These are phyloP conservation scores for Manis crassicaudata DNA, from an alignment of 2,797 vertebrate species.

Conservation along the genomic window DNA sequence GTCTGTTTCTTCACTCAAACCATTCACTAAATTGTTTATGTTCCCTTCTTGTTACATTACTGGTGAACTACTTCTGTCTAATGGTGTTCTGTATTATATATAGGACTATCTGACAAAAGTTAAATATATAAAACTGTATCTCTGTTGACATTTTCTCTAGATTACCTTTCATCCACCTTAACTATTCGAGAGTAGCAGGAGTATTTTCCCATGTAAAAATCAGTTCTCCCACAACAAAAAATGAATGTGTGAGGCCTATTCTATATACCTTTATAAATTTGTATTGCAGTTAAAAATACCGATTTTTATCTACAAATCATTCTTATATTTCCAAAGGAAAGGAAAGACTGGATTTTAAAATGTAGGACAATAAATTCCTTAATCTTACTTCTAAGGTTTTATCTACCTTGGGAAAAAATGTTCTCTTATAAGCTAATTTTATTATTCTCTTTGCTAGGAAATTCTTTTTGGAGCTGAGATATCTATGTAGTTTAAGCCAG, in stretches of 20 bases:
- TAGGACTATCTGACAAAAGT: background rate
- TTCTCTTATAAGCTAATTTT: conserved; percentile 40
- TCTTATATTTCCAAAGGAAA: background rate
- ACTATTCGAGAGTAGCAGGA: background rate
- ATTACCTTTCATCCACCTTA: background rate
- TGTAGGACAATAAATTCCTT: conserved; percentile 27
- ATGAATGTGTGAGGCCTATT: background rate
- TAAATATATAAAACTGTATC: background rate
- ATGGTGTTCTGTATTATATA: background rate
- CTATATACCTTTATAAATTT: background rate
- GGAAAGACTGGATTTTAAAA: conserved; percentile 52
- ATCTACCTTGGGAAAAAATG: background rate
- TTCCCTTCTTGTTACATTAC: background rate
- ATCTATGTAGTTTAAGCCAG: background rate
- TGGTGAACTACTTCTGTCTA: background rate
- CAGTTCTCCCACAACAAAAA: background rate
- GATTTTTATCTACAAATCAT: conserved; percentile 40
- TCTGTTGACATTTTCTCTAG: background rate
- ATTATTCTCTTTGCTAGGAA: conserved; percentile 42
- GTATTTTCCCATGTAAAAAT: background rate
- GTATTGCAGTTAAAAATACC: conserved; percentile 22
- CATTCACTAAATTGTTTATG: background rate
- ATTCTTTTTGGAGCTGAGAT: conserved; percentile 46
- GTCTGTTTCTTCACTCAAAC: background rate
- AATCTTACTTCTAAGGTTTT: conserved; percentile 11